Conservation (phyloP, 2,113 vertebrate species). For the Eudyptes chrysolophus region DNA sequence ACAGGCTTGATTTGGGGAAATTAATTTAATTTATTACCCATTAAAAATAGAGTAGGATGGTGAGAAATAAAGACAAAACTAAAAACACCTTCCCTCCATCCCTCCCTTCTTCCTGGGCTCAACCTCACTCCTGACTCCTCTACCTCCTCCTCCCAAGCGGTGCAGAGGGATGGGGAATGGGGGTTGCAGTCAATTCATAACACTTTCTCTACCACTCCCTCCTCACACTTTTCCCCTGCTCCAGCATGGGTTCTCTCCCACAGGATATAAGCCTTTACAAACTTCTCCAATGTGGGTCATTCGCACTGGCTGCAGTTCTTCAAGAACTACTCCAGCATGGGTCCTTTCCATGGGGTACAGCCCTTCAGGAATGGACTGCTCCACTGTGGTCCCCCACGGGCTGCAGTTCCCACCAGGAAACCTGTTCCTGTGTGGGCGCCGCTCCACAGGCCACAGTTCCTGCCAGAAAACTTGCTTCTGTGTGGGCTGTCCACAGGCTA, state of each 20-base stretch:
- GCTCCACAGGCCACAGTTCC: not conserved
- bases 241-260: not conserved
- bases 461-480: not conserved
- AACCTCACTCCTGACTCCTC: not conserved
- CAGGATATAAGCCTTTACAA: not conserved
- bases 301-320: not conserved
- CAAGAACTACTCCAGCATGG: not conserved
- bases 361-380: not conserved
- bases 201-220: not conserved
- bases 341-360: not conserved
- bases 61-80: not conserved
- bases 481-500: accelerated
- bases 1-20: not conserved
- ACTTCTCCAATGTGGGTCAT: not conserved
- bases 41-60: not conserved
- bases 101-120: not conserved
- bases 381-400: accelerated
- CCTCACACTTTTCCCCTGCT: not conserved
- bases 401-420: not conserved
- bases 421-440: not conserved
- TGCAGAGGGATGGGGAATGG: not conserved
- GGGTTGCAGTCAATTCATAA: not conserved
- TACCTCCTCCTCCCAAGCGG: not conserved
- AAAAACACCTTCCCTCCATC: accelerated
- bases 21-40: not conserved